Base-by-base conservation (phyloP, 2,888 invertebrate species). In the Ceratothoa steindachneri region DNA sequence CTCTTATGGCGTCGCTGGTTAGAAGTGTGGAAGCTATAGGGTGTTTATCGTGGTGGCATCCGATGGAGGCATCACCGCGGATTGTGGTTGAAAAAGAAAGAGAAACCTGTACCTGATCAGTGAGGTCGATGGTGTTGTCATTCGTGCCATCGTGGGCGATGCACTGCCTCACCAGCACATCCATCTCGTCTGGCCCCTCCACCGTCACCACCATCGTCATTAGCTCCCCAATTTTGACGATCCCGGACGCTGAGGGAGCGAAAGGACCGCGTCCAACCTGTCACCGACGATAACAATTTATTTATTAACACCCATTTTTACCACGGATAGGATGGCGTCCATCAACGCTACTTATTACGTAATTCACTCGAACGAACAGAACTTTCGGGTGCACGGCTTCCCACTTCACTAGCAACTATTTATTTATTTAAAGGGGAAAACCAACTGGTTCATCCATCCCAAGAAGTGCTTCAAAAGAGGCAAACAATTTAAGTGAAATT, bases 161-260 rank as follows among this genome's bases (percentile, higher is more conserved):
- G 82, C 92, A 93, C 82, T 92, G 91, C 82, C 90, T 87, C 0
- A 92, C 92, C 82, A 86, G 88, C 65, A 93, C 88, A 83, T 92
- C 92, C 81, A 92, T 92, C 1, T 89, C 91, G 70, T 91, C 88
- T 83, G 91, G 91, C 0, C 92, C 92, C 72, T 90, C 90, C 1
- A 92, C 91, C 0, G 91, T 88, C 4, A 93, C 90, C 1, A 92
- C 92, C 74, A 92, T 85, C 0, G 92, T 92, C 90, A 93, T 91
- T 0, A 88, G 87, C 83, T 92, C 92, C 70, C 93, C 92, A 80
- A 93, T 92, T 84, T 91, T 91, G 5, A 93, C 90, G 51, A 92
- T 86, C 0, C 92, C 92, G 80, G 89, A 89, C 0, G 91, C 92
- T 71, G 90, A 88, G 2, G 89, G 89, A 0, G 91, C 91, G 81